Evolutionary conservation across 2,888 invertebrate species (phyloP).

Genomic region (Drosophila fulvimacula): DNA sequence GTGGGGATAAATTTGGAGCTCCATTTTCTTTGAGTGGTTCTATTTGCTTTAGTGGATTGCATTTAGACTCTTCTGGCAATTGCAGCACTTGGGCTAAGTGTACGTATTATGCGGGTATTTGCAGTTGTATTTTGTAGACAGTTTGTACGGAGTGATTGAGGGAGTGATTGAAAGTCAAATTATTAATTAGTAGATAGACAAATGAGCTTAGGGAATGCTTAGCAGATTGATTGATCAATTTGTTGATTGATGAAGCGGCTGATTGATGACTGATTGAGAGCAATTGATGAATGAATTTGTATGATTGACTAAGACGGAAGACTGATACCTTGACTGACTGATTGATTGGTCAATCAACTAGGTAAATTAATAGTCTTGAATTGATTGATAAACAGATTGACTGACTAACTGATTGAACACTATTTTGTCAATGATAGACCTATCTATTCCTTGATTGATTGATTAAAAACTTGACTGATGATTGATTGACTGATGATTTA

Average conservation of each 20-base stretch:
- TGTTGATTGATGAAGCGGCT: too few relatives aligned
- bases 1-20: slow-evolving; percentile 22
- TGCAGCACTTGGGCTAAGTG: background rate
- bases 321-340: too few relatives aligned
- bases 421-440: too few relatives aligned
- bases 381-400: background rate
- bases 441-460: too few relatives aligned
- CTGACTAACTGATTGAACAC: too few relatives aligned
- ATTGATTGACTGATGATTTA: too few relatives aligned
- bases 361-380: too few relatives aligned
- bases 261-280: background rate
- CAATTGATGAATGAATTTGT: background rate
- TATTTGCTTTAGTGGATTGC: slow-evolving; percentile 38
- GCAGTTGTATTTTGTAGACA: background rate
- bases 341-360: too few relatives aligned
- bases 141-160: background rate
- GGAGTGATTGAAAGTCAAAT: background rate
- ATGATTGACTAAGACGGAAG: too few relatives aligned
- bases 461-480: too few relatives aligned
- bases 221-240: background rate
- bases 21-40: slow-evolving; percentile 35
- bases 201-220: background rate
- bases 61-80: slow-evolving; percentile 8
- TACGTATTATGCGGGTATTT: background rate
- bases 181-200: background rate